Evolutionary conservation across 2,113 vertebrate species (phyloP), one percentile per base, ranked within the genome.

Genomic region (Mus musculus): DNA sequence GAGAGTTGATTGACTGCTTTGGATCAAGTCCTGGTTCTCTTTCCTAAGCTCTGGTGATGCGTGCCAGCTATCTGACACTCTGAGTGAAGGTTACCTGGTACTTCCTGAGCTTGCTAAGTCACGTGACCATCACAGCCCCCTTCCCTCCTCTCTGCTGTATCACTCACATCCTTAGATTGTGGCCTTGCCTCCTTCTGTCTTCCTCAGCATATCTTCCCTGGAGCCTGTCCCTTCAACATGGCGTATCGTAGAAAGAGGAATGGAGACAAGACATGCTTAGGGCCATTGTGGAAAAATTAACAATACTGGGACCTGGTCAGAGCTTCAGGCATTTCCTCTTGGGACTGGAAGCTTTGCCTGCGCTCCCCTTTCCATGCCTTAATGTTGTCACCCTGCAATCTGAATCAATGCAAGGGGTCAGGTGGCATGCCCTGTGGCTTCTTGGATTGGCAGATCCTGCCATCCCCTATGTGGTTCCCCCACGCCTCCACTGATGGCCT

Each of bases 401-500:
- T 59, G 49, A 67, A 52, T 94, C 82, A 16, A 3, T 4, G n/a
- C 5, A 49, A 63, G 46, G 36, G 36, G 33, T 0, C 63, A 75
- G 69, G 19, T 13, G 16, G 7, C 17, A 8, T 17, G 4, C 12
- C 33, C 4, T 1, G 19, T 1, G 5, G n/a, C 49, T 56, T 88
- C 36, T 30, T 77, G 7, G 0, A 56, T 49, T 59, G 24, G 5
- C 69, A 6, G 24, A 49, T 33, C 39, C 0, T 6, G 12, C 24
- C 0, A 0, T 8, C 4, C 4, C 81, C 30, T 1, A 1, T 10
- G 20, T 46, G 3, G 11, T 19, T 10, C 1, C 9, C 6, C 59
- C 1, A 4, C 14, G 52, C 5, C 8, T 5, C 71, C 5, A 7
- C 14, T 16, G 14, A 63, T 0, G 11, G 9, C 17, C 71, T 61